These are phyloP conservation scores for Nylanderia fulva DNA, from an alignment of 1,140 invertebrate genomes.

Conservation along the genomic window DNA sequence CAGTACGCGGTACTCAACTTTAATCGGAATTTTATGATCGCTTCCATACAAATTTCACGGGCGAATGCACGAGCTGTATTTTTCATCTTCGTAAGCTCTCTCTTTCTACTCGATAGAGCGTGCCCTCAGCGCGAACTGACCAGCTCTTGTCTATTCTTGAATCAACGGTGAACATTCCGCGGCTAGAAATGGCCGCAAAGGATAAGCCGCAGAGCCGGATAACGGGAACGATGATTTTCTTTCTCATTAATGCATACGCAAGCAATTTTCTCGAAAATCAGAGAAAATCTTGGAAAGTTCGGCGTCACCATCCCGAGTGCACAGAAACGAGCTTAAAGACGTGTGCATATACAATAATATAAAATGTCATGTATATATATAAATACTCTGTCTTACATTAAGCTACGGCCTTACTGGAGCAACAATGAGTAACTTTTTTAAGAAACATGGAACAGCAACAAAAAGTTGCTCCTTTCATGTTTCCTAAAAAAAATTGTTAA, in stretches of 20 bases:
- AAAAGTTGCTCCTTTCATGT: too few species aligned
- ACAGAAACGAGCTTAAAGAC: not conserved
- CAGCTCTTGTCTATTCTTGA: slow-evolving; percentile 79
- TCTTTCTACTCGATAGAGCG: slow-evolving; percentile 19
- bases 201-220: slow-evolving; percentile 31
- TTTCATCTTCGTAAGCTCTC: slow-evolving; percentile 20
- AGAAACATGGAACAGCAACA: too few species aligned
- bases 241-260: not conserved
- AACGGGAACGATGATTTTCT: slow-evolving; percentile 17
- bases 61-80: slow-evolving; percentile 36
- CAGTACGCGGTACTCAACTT: slow-evolving; percentile 7
- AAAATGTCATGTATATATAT: too few species aligned
- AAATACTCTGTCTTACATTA: too few species aligned
- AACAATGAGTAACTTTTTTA: too few species aligned
- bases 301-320: not conserved
- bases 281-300: not conserved
- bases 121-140: slow-evolving; percentile 32
- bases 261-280: not conserved
- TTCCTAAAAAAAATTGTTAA: too few species aligned
- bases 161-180: slow-evolving; percentile 64
- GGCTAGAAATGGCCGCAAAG: slow-evolving; percentile 62
- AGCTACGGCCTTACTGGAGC: too few species aligned
- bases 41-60: slow-evolving; percentile 44
- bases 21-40: slow-evolving; percentile 39
- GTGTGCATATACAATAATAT: too few species aligned